Conservation (phyloP, 2,888 invertebrate species). For the Macrophya alboannulata region DNA sequence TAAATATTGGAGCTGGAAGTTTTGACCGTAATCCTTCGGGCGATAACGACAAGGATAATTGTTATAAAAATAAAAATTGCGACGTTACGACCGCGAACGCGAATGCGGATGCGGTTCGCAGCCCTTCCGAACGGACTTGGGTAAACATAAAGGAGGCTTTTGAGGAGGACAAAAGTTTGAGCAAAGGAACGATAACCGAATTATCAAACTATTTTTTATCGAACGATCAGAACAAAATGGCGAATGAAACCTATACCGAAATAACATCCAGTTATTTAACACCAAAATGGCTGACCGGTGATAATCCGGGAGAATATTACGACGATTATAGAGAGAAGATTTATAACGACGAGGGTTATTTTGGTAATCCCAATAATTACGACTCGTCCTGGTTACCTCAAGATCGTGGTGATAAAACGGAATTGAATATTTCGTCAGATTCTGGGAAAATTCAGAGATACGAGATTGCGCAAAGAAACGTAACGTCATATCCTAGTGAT, state of each 20-base stretch:
- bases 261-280: not conserved
- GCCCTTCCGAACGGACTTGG: conserved; percentile 25
- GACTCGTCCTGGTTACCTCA: not conserved
- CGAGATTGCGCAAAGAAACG: not conserved
- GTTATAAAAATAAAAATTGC: too few species aligned
- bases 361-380: not conserved
- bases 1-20: too few species aligned
- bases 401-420: not conserved
- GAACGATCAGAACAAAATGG: not conserved
- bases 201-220: not conserved
- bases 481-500: too few species aligned
- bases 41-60: too few species aligned
- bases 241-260: not conserved
- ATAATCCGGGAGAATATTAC: not conserved
- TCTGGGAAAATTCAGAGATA: not conserved
- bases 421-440: not conserved
- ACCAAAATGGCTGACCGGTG: not conserved
- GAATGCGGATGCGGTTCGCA: not conserved
- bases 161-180: not conserved
- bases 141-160: conserved; percentile 1
- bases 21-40: too few species aligned
- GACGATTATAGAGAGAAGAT: not conserved
- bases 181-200: not conserved
- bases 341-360: not conserved
- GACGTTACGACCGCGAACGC: not conserved